A percentile compares a stretch with the other conserved stretches of the same genome.
Conservation (phyloP, 2,797 vertebrate genomes). For the Manis javanica region DNA sequence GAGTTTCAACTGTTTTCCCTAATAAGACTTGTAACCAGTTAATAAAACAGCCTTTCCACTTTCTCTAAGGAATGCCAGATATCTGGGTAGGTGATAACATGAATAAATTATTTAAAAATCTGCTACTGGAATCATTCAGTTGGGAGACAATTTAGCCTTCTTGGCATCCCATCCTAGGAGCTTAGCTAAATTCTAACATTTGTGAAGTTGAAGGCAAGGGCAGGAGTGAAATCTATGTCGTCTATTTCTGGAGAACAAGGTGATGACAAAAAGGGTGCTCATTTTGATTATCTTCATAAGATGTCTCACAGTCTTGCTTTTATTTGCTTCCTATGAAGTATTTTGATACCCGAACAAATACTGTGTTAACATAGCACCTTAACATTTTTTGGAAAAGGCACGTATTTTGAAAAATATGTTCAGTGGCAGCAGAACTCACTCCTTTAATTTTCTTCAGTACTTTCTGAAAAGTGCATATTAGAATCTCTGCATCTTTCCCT, state of each 20-base stretch:
- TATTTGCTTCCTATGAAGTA: not conserved
- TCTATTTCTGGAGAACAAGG: not conserved
- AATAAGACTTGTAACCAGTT: not conserved
- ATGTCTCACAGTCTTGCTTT: not conserved
- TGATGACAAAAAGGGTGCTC: too few relatives aligned
- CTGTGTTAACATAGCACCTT: not conserved
- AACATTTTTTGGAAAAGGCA: not conserved
- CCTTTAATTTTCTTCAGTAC: not conserved
- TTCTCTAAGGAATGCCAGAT: not conserved
- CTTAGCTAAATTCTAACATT: not conserved
- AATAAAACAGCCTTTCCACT: not conserved
- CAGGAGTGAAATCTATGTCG: not conserved
- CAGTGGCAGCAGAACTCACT: not conserved
- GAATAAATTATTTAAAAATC: not conserved
- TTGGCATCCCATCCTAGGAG: not conserved
- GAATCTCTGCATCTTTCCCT: rapidly evolving
- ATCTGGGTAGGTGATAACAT: not conserved
- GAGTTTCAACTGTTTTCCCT: not conserved
- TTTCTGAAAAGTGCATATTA: not conserved
- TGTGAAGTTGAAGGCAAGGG: not conserved
- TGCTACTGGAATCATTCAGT: not conserved
- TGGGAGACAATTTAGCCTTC: not conserved
- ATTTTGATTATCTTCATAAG: not conserved
- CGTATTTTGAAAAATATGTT: not conserved
- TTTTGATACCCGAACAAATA: not conserved